phyloP scores from a whole-genome alignment of 2,888 invertebrate genomes.

The Cacoxenus indagator region DNA sequence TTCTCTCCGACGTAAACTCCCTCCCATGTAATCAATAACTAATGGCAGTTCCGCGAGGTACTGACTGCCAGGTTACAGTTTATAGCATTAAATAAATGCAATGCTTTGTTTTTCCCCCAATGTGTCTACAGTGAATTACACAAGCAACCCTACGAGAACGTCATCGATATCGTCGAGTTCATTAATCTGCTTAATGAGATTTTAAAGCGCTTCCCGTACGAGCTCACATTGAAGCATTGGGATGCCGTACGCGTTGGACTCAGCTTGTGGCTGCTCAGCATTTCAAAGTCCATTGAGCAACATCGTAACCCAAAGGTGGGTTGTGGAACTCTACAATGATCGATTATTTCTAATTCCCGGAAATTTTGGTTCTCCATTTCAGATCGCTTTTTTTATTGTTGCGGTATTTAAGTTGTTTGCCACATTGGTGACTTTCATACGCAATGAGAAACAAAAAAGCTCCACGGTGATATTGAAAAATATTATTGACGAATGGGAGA shows the following conservation, averaged over 20 bases:
- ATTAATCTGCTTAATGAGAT: conserved; percentile 65
- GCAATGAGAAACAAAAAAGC: conserved; percentile 62
- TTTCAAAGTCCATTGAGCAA: conserved; percentile 68
- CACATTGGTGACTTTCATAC: conserved; percentile 71
- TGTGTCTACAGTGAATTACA: conserved; percentile 53
- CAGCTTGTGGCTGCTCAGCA: conserved; percentile 77
- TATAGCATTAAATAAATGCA: too few relatives aligned
- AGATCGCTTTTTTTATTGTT: conserved; percentile 72
- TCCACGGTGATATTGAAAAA: conserved; percentile 63
- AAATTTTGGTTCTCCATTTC: conserved; percentile 17
- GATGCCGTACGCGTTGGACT: conserved; percentile 81
- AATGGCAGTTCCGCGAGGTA: too few relatives aligned
- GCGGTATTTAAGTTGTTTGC: conserved; percentile 73
- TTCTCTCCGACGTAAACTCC: too few relatives aligned
- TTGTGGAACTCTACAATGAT: neutral
- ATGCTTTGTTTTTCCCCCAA: neutral
- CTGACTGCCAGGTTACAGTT: too few relatives aligned
- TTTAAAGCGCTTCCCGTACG: conserved; percentile 59
- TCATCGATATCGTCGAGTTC: conserved; percentile 61
- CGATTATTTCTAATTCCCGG: neutral
- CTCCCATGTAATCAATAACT: too few relatives aligned
- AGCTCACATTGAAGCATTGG: conserved; percentile 74
- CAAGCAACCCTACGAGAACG: conserved; percentile 46
- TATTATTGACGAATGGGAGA: conserved; percentile 79
- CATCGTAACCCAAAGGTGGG: conserved; percentile 75